These are phyloP conservation scores for Cyaniris semiargus DNA, from an alignment of 2,888 invertebrate genomes.

Conservation along the genomic window DNA sequence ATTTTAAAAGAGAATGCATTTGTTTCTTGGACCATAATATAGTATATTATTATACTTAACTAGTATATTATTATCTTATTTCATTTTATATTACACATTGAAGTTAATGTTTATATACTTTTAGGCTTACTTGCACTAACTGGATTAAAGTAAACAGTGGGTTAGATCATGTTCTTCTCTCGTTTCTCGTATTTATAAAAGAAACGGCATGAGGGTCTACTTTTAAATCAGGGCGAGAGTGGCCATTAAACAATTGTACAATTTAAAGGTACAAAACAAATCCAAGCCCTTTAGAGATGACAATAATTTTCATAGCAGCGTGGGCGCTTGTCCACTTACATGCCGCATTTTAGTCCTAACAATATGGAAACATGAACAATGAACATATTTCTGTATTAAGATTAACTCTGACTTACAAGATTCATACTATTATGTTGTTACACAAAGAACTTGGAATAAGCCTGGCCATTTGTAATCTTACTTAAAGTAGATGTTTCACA, in stretches of 20 bases:
- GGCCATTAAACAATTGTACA: background rate
- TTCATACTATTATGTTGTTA: constrained; percentile 29
- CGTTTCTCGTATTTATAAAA: too few species aligned
- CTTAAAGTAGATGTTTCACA: background rate
- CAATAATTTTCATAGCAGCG: constrained; percentile 38
- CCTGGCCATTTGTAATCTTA: background rate
- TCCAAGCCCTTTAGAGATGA: constrained; percentile 30
- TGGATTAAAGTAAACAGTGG: too few species aligned
- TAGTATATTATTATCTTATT: too few species aligned
- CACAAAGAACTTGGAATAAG: constrained; percentile 26
- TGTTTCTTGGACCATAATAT: too few species aligned
- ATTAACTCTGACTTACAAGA: constrained; percentile 23
- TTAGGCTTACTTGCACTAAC: too few species aligned
- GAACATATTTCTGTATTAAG: constrained; percentile 29
- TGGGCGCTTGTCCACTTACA: constrained; percentile 41
- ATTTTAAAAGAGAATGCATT: too few species aligned
- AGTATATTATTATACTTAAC: too few species aligned
- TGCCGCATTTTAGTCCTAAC: constrained; percentile 37
- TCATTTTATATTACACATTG: too few species aligned
- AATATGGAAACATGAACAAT: constrained; percentile 29
- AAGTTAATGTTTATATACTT: too few species aligned
- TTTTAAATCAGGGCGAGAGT: too few species aligned
- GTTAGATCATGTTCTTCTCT: too few species aligned
- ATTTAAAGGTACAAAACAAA: constrained; percentile 7
- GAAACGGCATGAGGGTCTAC: too few species aligned